phyloP scores from a whole-genome alignment of 2,113 vertebrate species.

The Noturus placidus region DNA sequence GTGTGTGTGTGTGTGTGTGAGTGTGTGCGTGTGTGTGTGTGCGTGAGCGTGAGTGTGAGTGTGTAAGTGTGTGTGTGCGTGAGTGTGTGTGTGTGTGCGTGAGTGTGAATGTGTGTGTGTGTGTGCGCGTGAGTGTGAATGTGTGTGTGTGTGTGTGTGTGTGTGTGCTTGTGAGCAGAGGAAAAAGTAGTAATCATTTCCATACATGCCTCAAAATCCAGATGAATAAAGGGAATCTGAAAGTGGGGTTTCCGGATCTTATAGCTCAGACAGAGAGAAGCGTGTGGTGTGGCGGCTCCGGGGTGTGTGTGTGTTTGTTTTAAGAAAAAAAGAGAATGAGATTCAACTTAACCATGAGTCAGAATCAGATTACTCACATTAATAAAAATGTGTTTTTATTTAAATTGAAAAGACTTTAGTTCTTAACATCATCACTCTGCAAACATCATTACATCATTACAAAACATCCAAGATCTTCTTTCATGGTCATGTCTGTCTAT shows the following conservation, averaged over 20 bases:
- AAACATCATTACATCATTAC: not conserved
- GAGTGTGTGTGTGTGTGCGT: too few species aligned
- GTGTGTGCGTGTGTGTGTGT: not conserved
- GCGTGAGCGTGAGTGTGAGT: too few species aligned
- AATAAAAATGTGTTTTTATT: not conserved
- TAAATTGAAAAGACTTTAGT: not conserved
- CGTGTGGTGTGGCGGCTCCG: not conserved
- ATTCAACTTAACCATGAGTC: not conserved
- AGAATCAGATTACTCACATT: not conserved
- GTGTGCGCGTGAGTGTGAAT: too few species aligned
- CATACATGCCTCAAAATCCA: not conserved
- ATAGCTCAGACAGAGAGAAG: not conserved
- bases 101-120: too few species aligned
- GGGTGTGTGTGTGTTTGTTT: not conserved
- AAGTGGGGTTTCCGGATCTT: not conserved
- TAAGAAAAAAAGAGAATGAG: not conserved
- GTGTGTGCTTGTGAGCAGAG: too few species aligned
- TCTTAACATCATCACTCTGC: not conserved
- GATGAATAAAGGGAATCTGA: rapidly evolving
- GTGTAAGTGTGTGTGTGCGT: too few species aligned
- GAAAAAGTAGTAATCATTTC: not conserved
- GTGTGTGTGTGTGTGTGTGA: too few species aligned
- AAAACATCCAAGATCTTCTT: not conserved
- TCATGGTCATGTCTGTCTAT: too few species aligned
- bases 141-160: too few species aligned